Evolutionary conservation across 2,797 vertebrate species (phyloP).

Genomic region (Crotalus adamanteus): DNA sequence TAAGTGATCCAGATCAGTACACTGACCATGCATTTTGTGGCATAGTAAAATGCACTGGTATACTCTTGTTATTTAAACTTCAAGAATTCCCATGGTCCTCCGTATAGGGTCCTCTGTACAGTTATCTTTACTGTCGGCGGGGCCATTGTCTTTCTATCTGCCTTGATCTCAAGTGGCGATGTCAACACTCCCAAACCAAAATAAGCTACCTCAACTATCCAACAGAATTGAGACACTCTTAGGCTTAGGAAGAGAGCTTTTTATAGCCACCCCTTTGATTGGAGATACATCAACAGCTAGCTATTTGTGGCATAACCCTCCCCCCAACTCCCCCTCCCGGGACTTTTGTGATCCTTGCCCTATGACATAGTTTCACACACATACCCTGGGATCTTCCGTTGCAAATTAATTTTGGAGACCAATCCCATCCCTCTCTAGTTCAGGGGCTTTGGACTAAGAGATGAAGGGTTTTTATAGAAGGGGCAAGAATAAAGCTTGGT

Average conservation of each 20-base stretch:
- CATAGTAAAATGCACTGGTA: background rate
- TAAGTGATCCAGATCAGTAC: background rate
- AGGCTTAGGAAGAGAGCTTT: constrained; percentile 77
- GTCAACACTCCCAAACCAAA: constrained; percentile 87
- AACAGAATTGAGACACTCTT: constrained; percentile 68
- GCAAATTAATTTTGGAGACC: constrained; percentile 61
- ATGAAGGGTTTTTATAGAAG: background rate
- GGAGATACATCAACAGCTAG: constrained; percentile 78
- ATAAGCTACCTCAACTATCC: constrained; percentile 80
- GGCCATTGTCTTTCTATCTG: constrained; percentile 32
- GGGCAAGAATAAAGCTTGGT: background rate
- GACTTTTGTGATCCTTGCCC: constrained; percentile 74
- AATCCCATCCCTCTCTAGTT: constrained; percentile 31
- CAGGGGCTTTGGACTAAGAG: background rate
- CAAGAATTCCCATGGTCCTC: constrained; percentile 20
- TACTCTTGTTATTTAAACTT: background rate
- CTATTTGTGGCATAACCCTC: constrained; percentile 79
- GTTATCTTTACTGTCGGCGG: constrained; percentile 24
- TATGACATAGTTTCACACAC: constrained; percentile 71
- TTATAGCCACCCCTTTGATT: constrained; percentile 89
- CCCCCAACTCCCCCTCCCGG: constrained; percentile 28
- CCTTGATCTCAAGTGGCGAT: constrained; percentile 72
- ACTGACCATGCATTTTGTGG: background rate
- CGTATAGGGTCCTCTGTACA: background rate
- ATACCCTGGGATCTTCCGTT: constrained; percentile 58